phyloP scores from a whole-genome alignment of 2,888 invertebrate species.

The Drosophila infuscata region DNA sequence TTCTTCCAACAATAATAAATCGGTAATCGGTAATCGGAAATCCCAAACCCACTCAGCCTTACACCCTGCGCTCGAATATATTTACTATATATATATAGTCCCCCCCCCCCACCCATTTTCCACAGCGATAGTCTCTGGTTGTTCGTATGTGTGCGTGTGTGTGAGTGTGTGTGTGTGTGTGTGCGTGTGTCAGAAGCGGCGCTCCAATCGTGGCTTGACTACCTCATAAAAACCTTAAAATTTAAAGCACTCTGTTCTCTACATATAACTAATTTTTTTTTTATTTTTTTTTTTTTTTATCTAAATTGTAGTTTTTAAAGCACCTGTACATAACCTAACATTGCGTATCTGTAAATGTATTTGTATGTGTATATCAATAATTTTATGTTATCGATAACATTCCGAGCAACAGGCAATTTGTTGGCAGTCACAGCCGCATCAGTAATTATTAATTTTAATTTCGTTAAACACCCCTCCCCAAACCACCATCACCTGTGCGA shows the following conservation, averaged over 20 bases:
- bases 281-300: conserved; percentile 27
- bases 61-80: conserved; percentile 60
- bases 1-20: conserved; percentile 60
- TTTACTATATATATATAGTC: conserved; percentile 17
- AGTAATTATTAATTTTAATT: conserved; percentile 83
- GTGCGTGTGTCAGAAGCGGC: conserved; percentile 37
- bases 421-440: conserved; percentile 79
- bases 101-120: not conserved
- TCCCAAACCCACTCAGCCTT: conserved; percentile 8
- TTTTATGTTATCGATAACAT: conserved; percentile 67
- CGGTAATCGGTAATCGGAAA: conserved; percentile 4
- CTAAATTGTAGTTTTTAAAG: conserved; percentile 40
- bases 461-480: conserved; percentile 32
- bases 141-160: conserved; percentile 10
- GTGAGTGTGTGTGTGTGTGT: conserved; percentile 11
- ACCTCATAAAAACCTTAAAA: conserved; percentile 62
- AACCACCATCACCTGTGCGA: conserved; percentile 21
- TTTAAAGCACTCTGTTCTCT: conserved; percentile 49
- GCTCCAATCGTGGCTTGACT: conserved; percentile 72
- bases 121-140: conserved; percentile 12
- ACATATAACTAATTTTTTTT: conserved; percentile 22
- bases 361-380: conserved; percentile 48
- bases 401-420: conserved; percentile 70
- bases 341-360: conserved; percentile 37
- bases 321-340: conserved; percentile 70